These are phyloP conservation scores for Characodon lateralis DNA, from an alignment of 2,797 vertebrate species.

Conservation along the genomic window DNA sequence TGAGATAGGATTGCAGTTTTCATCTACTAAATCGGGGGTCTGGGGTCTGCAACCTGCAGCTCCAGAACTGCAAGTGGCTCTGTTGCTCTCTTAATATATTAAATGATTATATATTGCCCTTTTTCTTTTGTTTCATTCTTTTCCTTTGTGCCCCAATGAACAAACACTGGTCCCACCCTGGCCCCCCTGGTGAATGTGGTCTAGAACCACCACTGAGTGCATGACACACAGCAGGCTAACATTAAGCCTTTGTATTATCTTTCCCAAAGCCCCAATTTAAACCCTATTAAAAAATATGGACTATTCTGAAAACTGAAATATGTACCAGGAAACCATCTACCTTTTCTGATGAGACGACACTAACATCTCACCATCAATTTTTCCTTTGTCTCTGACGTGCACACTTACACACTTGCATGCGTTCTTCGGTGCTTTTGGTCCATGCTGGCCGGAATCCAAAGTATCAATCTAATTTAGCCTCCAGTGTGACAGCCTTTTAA, in stretches of 20 bases:
- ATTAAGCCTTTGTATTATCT: not conserved
- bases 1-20: no score
- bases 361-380: conserved; percentile 20
- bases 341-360: not conserved
- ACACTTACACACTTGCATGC: conserved; percentile 13
- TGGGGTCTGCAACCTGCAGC: no score
- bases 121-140: no score
- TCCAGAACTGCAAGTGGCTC: no score
- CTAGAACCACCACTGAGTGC: no score
- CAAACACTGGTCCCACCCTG: no score
- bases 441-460: conserved; percentile 55
- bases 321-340: not conserved
- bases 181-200: no score
- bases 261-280: not conserved
- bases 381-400: conserved; percentile 2
- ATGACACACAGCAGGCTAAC: not conserved
- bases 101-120: no score
- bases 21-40: no score
- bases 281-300: not conserved
- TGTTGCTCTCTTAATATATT: no score
- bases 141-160: no score
- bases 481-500: conserved; percentile 49
- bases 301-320: not conserved
- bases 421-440: conserved; percentile 26
- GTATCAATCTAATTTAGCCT: conserved; percentile 62